phyloP scores from a whole-genome alignment of 2,888 invertebrate genomes.

The Cheilosia urbana region DNA sequence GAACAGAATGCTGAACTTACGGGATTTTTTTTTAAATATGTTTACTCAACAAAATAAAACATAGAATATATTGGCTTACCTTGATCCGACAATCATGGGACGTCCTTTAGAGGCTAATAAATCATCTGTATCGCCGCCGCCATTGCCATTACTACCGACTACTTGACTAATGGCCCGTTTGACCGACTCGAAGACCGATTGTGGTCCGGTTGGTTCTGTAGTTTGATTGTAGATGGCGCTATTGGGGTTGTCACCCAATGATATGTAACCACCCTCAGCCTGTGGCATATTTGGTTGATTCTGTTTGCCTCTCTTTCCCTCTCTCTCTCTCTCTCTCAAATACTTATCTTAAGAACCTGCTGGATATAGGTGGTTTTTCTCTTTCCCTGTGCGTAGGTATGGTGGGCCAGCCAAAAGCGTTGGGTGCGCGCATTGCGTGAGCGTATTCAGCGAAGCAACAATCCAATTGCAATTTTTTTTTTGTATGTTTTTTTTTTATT shows the following conservation, averaged over 20 bases:
- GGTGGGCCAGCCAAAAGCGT: conserved; percentile 65
- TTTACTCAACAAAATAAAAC: conserved; percentile 24
- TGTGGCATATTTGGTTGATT: conserved; percentile 81
- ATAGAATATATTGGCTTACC: conserved; percentile 80
- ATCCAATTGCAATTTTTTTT: conserved; percentile 68
- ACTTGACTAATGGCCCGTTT: conserved; percentile 83
- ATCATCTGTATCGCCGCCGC: conserved; percentile 79
- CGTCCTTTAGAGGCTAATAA: conserved; percentile 81
- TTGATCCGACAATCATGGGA: conserved; percentile 82
- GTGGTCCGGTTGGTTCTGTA: conserved; percentile 83
- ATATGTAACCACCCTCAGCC: conserved; percentile 83
- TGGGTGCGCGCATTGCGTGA: conserved; percentile 65
- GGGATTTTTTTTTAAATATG: not conserved
- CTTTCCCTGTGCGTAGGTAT: conserved; percentile 22
- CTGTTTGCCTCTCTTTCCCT: conserved; percentile 1
- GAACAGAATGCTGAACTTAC: conserved; percentile 44
- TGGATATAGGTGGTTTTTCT: conserved; percentile 18
- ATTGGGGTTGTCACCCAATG: conserved; percentile 81
- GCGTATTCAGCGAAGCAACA: conserved; percentile 71
- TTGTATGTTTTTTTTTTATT: conserved; percentile 24
- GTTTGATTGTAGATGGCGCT: conserved; percentile 83
- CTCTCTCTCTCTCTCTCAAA: conserved; percentile 38
- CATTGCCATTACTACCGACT: conserved; percentile 80
- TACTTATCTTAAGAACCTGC: conserved; percentile 61
- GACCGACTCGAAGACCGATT: conserved; percentile 83